Evolutionary conservation across 2,113 vertebrate genomes (phyloP).

Genomic region (Petrocephalus microphthalmus): DNA sequence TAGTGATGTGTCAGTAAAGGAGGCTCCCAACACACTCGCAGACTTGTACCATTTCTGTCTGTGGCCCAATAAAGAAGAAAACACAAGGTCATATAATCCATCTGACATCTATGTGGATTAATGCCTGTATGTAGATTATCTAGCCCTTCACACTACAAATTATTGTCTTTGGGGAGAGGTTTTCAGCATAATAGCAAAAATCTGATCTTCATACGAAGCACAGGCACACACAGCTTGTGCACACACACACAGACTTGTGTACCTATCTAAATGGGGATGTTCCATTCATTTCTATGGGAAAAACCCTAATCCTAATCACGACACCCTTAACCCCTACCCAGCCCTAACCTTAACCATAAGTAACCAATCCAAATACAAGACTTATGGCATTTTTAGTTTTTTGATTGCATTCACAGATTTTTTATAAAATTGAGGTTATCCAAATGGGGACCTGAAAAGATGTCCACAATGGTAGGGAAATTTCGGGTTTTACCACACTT

Average conservation of each 20-base stretch:
- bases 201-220: background rate
- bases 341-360: too few relatives aligned
- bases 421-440: too few relatives aligned
- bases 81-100: background rate
- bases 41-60: background rate
- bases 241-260: background rate
- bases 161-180: background rate
- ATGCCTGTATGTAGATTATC: background rate
- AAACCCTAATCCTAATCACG: too few relatives aligned
- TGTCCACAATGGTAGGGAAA: too few relatives aligned
- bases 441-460: too few relatives aligned
- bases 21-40: background rate
- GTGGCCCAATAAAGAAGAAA: background rate
- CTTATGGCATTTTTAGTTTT: too few relatives aligned
- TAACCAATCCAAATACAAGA: too few relatives aligned
- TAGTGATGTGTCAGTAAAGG: background rate
- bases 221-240: background rate
- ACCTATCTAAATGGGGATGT: too few relatives aligned
- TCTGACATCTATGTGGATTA: background rate
- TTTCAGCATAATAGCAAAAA: background rate
- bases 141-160: background rate
- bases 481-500: too few relatives aligned
- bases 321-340: too few relatives aligned
- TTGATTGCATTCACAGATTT: too few relatives aligned
- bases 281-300: too few relatives aligned